Evolutionary conservation across 2,797 vertebrate species (phyloP), one percentile per base, ranked within the genome.

Genomic region (Chlorospingus flavigularis): DNA sequence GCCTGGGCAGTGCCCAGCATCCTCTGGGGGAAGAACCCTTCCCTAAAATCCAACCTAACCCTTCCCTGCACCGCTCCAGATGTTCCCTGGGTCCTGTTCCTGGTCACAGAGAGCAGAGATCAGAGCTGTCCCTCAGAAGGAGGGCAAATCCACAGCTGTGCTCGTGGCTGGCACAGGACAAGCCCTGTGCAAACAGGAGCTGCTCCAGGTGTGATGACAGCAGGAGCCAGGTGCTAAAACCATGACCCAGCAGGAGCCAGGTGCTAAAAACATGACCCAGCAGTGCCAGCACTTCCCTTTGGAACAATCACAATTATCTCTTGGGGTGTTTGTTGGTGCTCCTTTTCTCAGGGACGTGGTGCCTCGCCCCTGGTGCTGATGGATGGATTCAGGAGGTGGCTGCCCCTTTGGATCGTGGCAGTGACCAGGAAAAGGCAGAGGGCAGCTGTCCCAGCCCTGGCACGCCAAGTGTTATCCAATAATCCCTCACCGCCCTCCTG

Each of bases 1-100:
- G 6, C 23, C 66, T 50, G n/a, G 0, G 0, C 39, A 66, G 19
- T 30, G 39, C 39, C 11, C 2, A 2, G 0, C 13, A 79, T 9
- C 43, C n/a, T 9, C 43, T 33, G 28, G 13, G 17, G 11, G 9
- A 51, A 43, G 16, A 50, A 14, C 13, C 10, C 1, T 57, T 6
- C 1, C 39, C 39, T 66, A 19, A 79, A 14, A 33, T 65, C 67
- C 33, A 21, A 0, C 53, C 39, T 23, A 1, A 26, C 1, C 14
- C 24, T 73, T 1, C 13, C 17, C 20, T 58, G 60, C 67, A 51
- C 13, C 5, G 2, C 51, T 51, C 9, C 53, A 33, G n/a, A 4
- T 14, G 4, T 33, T 73, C 68, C 45, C 23, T 21, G 23, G 17
- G 17, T 39, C 30, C 30, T 40, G 53, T 11, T 24, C 30, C 75